Evolutionary conservation across 2,888 invertebrate genomes (phyloP), one percentile per base, ranked within the genome.

Genomic region (Chironomus tentans): DNA sequence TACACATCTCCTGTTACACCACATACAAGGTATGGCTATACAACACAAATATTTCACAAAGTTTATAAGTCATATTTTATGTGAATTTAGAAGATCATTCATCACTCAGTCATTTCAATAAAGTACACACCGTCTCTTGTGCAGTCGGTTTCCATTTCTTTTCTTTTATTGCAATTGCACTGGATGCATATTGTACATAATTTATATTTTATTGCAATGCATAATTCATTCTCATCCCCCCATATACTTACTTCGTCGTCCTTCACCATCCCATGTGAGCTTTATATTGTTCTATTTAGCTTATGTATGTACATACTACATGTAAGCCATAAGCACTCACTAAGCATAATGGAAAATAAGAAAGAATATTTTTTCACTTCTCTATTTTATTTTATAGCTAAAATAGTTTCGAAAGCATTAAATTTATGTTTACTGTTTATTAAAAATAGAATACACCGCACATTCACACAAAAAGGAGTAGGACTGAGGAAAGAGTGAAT

Each of bases 391-490:
- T 6, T 56, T 56, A 18, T 56, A 65, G 65, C 10, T 24, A 46
- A 68, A 68, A 18, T 46, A 68, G 21, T 68, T 68, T 68, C 18
- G 28, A 68, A 46, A 68, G 68, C 68, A 68, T 68, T 18, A 68
- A 68, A 38, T 68, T 68, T 68, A 68, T 68, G 68, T 38, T 38
- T n/a, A 22, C n/a, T 68, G 68, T 68, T 68, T 68, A 68, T 68
- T 68, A 68, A 68, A 68, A 68, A 68, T 46, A 22, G n/a, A 28
- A 68, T 15, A 38, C n/a, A 68, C 38, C 28, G 46, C 68, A 68
- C 56, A 56, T n/a, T 56, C 56, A 56, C 56, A 56, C 56, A 56
- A 15, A 18, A 56, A 18, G 65, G 22, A 22, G 1, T 10, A 22
- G 12, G 1, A 12, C 38, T 1, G 38, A 38, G 38, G 10, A 10